These are phyloP conservation scores for Agriopis aurantiaria DNA, from an alignment of 2,888 invertebrate species.

Conservation along the genomic window DNA sequence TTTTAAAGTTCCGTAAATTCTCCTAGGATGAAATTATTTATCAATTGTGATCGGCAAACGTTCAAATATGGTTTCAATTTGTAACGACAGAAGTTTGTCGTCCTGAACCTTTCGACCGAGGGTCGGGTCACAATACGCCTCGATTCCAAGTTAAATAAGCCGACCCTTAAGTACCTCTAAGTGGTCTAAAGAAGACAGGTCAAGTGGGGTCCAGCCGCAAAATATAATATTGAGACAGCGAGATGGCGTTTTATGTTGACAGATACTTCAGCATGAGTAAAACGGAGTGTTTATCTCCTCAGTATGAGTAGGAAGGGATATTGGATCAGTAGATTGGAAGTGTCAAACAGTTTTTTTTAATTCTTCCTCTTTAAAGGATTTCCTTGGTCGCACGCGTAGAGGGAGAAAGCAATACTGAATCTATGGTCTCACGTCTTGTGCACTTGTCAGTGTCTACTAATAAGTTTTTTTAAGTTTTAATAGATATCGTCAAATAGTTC, in stretches of 20 bases:
- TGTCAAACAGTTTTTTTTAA: too few species aligned
- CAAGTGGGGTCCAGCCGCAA: constrained; percentile 50
- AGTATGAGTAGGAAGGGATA: too few species aligned
- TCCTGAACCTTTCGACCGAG: constrained; percentile 26
- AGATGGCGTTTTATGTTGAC: constrained; percentile 50
- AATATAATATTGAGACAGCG: constrained; percentile 49
- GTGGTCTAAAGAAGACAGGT: constrained; percentile 52
- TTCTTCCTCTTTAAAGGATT: too few species aligned
- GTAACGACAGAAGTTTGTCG: constrained; percentile 28
- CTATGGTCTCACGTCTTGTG: too few species aligned
- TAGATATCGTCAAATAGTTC: too few species aligned
- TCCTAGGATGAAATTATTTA: too few species aligned
- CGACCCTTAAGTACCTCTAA: constrained; percentile 50
- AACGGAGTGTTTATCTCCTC: neutral
- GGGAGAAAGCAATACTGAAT: too few species aligned
- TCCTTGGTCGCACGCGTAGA: too few species aligned
- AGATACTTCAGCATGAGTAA: constrained; percentile 46
- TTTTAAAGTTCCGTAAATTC: too few species aligned
- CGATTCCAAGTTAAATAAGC: constrained; percentile 60
- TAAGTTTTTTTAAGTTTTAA: too few species aligned
- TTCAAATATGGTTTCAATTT: constrained; percentile 28
- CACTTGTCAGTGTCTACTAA: too few species aligned
- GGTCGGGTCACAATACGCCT: constrained; percentile 55
- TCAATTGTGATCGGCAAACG: constrained; percentile 21
- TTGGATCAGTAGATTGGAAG: neutral